A percentile compares a stretch with the other conserved stretches of the same genome.
Conservation (phyloP, 2,113 vertebrate genomes). For the mouse (Mus musculus) region DNA sequence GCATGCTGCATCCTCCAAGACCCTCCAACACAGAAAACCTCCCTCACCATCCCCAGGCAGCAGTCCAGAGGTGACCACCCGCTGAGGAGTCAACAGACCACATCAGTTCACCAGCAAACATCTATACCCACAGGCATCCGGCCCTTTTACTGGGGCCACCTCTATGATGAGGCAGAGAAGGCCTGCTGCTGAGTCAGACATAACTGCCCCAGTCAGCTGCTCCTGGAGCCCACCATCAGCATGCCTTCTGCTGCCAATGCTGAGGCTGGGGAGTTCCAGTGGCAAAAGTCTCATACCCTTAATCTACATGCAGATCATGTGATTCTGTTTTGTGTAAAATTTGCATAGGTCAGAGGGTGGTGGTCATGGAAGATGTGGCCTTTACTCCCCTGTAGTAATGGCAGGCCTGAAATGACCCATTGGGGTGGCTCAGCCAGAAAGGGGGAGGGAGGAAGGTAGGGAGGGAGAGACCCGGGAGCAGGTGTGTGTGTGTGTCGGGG, state of each 20-base stretch:
- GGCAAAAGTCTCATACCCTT: slow-evolving; percentile 30
- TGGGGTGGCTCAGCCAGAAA: background rate
- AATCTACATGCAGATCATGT: background rate
- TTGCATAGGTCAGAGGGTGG: background rate
- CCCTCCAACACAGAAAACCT: background rate
- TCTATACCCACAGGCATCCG: background rate
- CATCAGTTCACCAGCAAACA: background rate
- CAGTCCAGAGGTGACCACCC: background rate
- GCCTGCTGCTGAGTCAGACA: background rate
- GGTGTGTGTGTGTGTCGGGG: too few relatives aligned
- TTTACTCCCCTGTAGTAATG: background rate
- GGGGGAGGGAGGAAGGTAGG: background rate
- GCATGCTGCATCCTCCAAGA: background rate
- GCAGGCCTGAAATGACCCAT: background rate
- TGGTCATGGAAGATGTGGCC: background rate
- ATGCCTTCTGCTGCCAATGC: background rate
- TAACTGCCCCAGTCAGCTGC: background rate
- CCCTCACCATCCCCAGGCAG: background rate
- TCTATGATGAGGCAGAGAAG: background rate
- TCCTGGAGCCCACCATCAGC: background rate
- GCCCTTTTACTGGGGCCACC: background rate
- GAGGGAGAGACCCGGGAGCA: too few relatives aligned
- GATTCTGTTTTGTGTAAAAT: background rate
- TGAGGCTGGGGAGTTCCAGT: background rate
- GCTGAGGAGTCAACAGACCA: background rate